Evolutionary conservation across 2,797 vertebrate species (phyloP), one percentile per base, ranked within the genome.

Genomic region (Craterocephalus amniculus): DNA sequence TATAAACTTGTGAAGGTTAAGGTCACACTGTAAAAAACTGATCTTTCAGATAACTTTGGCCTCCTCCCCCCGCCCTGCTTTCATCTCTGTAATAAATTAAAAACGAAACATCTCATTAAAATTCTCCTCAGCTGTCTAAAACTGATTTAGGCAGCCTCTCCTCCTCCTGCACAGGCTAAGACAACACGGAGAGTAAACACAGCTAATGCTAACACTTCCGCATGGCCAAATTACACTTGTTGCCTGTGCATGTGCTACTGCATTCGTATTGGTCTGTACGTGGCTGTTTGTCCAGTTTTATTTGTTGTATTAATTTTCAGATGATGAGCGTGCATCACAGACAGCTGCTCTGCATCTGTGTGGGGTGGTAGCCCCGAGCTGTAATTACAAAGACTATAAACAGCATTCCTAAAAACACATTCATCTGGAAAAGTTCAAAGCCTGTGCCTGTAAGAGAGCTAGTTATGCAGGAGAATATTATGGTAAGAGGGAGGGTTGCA

Each of bases 321-420:
- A 81, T 67, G 85, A 89, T 71, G 78, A 80, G 80, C 72, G 36
- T 51, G 27, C 72, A 84, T 85, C 75, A 70, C 82, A 89, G 74
- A 71, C 73, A 79, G 77, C 74, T 80, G 74, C 82, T 87, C 72
- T 72, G 72, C 74, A 79, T 85, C 83, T 65, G 84, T 69, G 87
- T 71, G 78, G 87, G 81, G 77, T 79, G 80, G 74, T 74, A 40
- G 88, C 89, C 86, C 66, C 34, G 38, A 87, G 91, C 91, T 86
- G 85, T 89, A 90, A 92, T 92, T 93, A 92, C 81, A 83, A 78
- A 83, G 84, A 89, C 87, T 87, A 88, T 81, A 86, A 91, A 88
- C 62, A 79, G 81, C 79, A 89, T 90, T 90, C 84, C 83, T 87
- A 82, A 88, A 85, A 89, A 86, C 64, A 73, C 79, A 79, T 69